Evolutionary conservation across 2,888 invertebrate species (phyloP), one percentile per base, ranked within the genome.

Genomic region (Octodonta nipae): DNA sequence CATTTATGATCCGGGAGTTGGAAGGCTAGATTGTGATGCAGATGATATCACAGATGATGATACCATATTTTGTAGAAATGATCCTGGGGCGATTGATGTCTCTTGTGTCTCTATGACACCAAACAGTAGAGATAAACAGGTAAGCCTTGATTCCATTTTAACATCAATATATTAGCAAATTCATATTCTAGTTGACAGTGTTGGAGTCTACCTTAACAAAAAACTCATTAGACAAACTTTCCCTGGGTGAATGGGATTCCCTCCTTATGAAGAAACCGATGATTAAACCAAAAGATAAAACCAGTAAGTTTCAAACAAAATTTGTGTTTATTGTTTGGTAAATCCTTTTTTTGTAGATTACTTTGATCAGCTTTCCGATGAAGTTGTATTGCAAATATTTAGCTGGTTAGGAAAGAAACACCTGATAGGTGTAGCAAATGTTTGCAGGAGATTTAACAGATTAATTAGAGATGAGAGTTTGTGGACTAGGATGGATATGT

Each of bases 401-500:
- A 71, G 76, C 41, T 85, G 79, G 78, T 66, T 92, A 32, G 84
- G 87, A 1, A 88, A 87, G 51, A 66, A 74, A 38, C 67, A 74
- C 1, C 63, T 87, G n/a, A 68, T 73, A 0, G 71, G 75, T 37
- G 77, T 80, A 44, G 74, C 80, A 42, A 63, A 75, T 46, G 81
- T 84, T 26, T 83, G 82, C 58, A 74, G 73, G 54, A 72, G 86
- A 44, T 89, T 89, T 74, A 71, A 78, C 52, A 64, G 78, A 42
- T 68, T 91, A 38, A 75, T 78, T 3, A 75, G 76, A 32, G 89
- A 92, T 56, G 88, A 88, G 50, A 78, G 78, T 0, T 60, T 92
- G 1, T 92, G 92, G 92, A 75, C 78, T 25, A 68, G 87, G 11
- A 60, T 91, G 40, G 89, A 92, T 56, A 63, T 88, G 11, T 78